Percentiles rank a stretch among this genome's conserved stretches.
phyloP scores from a whole-genome alignment of 2,888 invertebrate genomes.

The Emesis furor region DNA sequence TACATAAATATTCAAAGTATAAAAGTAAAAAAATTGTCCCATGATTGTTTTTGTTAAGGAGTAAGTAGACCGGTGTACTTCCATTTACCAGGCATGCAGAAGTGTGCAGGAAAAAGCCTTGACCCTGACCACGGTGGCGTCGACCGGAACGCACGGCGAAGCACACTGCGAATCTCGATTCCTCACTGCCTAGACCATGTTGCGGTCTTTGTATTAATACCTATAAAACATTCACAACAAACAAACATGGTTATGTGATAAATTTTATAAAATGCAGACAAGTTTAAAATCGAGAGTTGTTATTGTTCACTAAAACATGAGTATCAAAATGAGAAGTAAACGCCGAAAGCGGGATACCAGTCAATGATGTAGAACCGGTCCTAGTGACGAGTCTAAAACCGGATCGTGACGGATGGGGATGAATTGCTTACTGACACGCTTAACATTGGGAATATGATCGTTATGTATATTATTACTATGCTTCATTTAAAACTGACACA shows the following conservation, averaged over 20 bases:
- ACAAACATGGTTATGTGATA: not conserved
- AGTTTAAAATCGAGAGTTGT: slow-evolving; percentile 85
- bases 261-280: not conserved
- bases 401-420: slow-evolving; percentile 88
- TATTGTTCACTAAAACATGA: slow-evolving; percentile 81
- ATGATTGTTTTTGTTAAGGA: not conserved
- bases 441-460: slow-evolving; percentile 81
- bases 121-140: slow-evolving; percentile 91
- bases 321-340: slow-evolving; percentile 82
- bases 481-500: slow-evolving; percentile 7
- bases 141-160: slow-evolving; percentile 91
- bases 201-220: slow-evolving; percentile 86
- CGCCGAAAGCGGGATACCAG: slow-evolving; percentile 86
- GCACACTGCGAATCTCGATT: slow-evolving; percentile 88
- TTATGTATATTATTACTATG: slow-evolving; percentile 67
- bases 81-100: slow-evolving; percentile 87
- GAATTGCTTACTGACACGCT: slow-evolving; percentile 85
- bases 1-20: too few relatives aligned
- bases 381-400: slow-evolving; percentile 82
- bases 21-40: too few relatives aligned
- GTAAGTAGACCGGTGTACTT: slow-evolving; percentile 77
- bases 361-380: slow-evolving; percentile 91
- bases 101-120: slow-evolving; percentile 89
- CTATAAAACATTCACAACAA: slow-evolving; percentile 83
- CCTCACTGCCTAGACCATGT: slow-evolving; percentile 83